A percentile compares a stretch with the other conserved stretches of the same genome.
These are phyloP conservation scores for Scomber japonicus DNA, from an alignment of 2,113 vertebrate genomes.

Conservation along the genomic window DNA sequence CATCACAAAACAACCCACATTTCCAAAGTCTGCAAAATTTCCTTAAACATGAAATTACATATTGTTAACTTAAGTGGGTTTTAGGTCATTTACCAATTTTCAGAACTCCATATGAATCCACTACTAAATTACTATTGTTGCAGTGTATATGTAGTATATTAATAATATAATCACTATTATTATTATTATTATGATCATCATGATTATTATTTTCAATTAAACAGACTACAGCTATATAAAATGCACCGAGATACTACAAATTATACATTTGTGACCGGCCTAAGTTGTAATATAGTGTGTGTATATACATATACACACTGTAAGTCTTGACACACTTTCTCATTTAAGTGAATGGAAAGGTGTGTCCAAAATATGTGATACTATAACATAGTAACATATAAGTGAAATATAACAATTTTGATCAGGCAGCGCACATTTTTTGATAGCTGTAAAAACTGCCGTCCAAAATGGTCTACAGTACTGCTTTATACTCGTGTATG, in stretches of 20 bases:
- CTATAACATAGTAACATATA: background rate
- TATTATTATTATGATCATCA: background rate
- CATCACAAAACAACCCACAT: background rate
- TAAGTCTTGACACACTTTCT: no score
- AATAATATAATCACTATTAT: background rate
- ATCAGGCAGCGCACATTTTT: background rate
- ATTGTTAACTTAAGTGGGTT: background rate
- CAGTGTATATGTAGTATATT: background rate
- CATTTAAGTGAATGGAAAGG: no score
- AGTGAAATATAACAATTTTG: background rate
- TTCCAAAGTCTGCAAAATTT: no score
- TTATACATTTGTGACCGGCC: no score
- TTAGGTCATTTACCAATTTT: background rate
- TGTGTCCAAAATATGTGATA: no score
- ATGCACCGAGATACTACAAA: background rate
- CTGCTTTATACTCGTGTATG: slow-evolving; percentile 1
- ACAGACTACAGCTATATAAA: background rate
- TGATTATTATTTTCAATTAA: background rate
- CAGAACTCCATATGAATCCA: background rate
- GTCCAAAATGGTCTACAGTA: background rate
- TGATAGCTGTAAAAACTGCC: background rate
- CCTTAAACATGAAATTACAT: background rate
- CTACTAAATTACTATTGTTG: background rate
- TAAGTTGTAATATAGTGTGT: background rate
- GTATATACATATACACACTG: no score